These are phyloP conservation scores for Pinctada fucata DNA, from an alignment of 2,888 invertebrate genomes.

Conservation along the genomic window DNA sequence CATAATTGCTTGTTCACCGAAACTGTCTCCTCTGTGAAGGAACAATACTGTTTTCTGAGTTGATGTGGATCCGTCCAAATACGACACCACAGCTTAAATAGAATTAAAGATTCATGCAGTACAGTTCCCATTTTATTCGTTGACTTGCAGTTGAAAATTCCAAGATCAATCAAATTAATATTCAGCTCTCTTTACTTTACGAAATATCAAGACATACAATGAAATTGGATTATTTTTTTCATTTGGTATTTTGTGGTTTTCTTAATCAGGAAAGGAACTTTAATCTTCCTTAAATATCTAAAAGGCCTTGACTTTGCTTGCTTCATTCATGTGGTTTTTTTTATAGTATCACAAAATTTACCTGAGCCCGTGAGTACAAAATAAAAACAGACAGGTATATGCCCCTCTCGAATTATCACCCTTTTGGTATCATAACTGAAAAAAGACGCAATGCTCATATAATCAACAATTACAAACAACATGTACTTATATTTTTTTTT, in stretches of 20 bases:
- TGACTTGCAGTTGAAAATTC: neutral
- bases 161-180: too few species aligned
- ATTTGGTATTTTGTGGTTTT: too few species aligned
- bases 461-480: neutral
- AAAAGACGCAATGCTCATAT: neutral
- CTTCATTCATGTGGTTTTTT: neutral
- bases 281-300: neutral
- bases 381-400: constrained; percentile 67
- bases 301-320: neutral
- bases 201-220: too few species aligned
- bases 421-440: constrained; percentile 64
- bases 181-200: too few species aligned
- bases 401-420: constrained; percentile 68
- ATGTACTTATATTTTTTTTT: neutral
- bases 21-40: constrained; percentile 65
- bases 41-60: constrained; percentile 60
- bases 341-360: constrained; percentile 29
- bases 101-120: neutral
- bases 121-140: neutral
- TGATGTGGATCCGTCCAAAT: constrained; percentile 52
- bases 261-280: too few species aligned
- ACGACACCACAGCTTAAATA: constrained; percentile 60
- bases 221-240: too few species aligned
- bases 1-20: constrained; percentile 69
- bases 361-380: constrained; percentile 70